Base-by-base conservation (phyloP, 2,888 invertebrate genomes). In the Drosophila affinis region DNA sequence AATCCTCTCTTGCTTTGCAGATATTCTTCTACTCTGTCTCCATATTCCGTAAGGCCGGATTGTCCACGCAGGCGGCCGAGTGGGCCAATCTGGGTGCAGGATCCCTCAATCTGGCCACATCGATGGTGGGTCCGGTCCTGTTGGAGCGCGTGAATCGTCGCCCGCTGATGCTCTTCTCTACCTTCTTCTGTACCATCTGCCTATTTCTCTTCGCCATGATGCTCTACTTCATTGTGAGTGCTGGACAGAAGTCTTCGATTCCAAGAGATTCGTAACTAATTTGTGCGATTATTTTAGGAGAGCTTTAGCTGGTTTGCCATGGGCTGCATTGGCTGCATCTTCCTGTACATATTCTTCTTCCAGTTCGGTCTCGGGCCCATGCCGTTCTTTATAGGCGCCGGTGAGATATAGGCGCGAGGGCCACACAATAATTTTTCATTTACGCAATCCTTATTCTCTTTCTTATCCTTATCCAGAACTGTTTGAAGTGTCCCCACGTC, bases 301-400 rank as follows among this genome's bases (percentile, higher is more conserved):
- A 87, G 91, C 18, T 92, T 93, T 3, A 89, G 93, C 6, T 95
- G 95, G 94, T 95, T 97, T 94, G 94, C 96, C 55, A 94, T 95
- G 89, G 90, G 96, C 56, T 95, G 96, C 80, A 95, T 96, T 81
- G 91, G 93, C 34, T 94, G 95, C 1, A 95, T 97, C 51, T 92
- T 96, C 71, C 92, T 94, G 3, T 97, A 95, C 88, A 96, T 98
- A 29, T 92, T 97, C 54, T 94, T 95, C 75, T 98, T 95, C 88
- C 97, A 97, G 59, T 93, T 97, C 69, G 97, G 97, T 0, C 93
- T 97, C 44, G 97, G 97, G 0, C 97, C 97, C 0, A 95, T 97
- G 87, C 97, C 97, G 0, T 97, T 95, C 90, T 97, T 97, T 88
- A 95, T 97, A 71, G 97, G 96, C 14, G 95, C 97, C 76, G 95